These are phyloP conservation scores for Apamea monoglypha DNA, from an alignment of 2,888 invertebrate species.

Conservation along the genomic window DNA sequence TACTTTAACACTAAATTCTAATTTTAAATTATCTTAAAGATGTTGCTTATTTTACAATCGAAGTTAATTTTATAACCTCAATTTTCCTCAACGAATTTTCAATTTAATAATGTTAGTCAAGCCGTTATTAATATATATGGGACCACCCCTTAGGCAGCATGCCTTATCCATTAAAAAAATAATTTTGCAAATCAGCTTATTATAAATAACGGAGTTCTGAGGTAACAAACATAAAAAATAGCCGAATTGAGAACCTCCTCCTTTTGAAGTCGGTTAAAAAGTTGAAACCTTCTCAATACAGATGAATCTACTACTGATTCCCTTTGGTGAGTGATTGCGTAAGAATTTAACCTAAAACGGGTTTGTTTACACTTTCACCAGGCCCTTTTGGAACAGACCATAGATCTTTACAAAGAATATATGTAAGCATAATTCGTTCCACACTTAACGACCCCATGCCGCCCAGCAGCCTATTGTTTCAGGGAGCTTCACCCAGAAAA, in stretches of 20 bases:
- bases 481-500: constrained; percentile 37
- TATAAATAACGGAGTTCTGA: too few species aligned
- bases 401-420: not conserved
- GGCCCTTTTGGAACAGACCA: not conserved
- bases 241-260: too few species aligned
- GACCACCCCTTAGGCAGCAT: too few species aligned
- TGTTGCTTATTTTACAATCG: not conserved
- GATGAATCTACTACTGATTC: not conserved
- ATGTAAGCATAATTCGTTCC: not conserved
- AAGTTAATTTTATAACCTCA: not conserved
- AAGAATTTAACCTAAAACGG: not conserved
- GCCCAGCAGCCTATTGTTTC: constrained; percentile 32
- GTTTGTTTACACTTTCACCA: not conserved
- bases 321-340: not conserved
- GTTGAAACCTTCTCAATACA: not conserved
- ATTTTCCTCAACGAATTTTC: not conserved
- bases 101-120: not conserved
- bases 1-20: not conserved
- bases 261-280: not conserved
- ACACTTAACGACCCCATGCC: not conserved
- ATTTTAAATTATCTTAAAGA: not conserved
- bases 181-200: too few species aligned
- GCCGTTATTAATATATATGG: too few species aligned
- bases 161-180: too few species aligned
- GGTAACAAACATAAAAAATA: too few species aligned